Evolutionary conservation across 2,113 vertebrate species (phyloP), one percentile per base, ranked within the genome.

Genomic region (Mirza zaza): DNA sequence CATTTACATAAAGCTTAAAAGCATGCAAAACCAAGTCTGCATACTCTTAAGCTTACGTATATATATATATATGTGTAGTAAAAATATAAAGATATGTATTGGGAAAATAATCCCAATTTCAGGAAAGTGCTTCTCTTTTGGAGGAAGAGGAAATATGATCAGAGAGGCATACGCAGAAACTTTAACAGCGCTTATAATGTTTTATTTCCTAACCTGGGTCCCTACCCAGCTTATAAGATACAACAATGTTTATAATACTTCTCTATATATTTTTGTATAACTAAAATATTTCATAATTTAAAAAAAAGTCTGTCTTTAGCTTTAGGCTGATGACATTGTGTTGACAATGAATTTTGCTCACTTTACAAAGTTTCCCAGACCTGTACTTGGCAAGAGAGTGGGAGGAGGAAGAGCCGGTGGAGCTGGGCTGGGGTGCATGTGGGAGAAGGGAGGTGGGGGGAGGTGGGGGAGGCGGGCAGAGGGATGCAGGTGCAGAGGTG

Each of bases 181-280:
- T 27, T 67, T 25, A 50, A 68, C 3, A 29, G 57, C 76, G 17
- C n/a, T 48, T 39, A n/a, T 63, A 39, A 48, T 55, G 39, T 34
- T 86, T 84, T 67, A 52, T 63, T 93, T 96, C 61, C 42, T 96
- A 92, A 80, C 18, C 36, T 42, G 42, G 52, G 13, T 14, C 48
- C 29, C 48, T 52, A 50, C 17, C 29, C 29, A 52, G 48, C 73
- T 50, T 77, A 77, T 5, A 50, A 52, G 75, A 23, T 71, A n/a
- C 29, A 79, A 65, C 23, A 13, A 36, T 50, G 15, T 52, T 90
- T 77, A 7, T 39, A 11, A 45, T 10, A 52, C 0, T 20, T 87
- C 42, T 79, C 14, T 70, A 5, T 36, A 27, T 20, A 15, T 77
- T 88, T 96, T 42, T 20, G 20, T 52, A 11, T 42, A 17, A 57